Base-by-base conservation (phyloP, 2,797 vertebrate species). In the Catharus ustulatus region DNA sequence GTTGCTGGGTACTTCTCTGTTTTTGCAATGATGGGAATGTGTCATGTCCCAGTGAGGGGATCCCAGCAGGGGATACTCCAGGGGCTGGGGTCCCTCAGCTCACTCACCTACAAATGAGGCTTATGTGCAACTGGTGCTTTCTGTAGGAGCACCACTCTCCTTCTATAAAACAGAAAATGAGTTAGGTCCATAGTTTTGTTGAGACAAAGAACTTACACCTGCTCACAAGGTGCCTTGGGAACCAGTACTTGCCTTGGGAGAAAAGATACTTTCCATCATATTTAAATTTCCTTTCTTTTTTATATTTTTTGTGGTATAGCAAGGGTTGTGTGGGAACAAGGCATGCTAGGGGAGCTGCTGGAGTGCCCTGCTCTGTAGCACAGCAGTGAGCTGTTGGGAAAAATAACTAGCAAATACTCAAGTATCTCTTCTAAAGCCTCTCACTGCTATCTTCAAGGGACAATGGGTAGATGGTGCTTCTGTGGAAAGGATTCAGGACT, bases 21-120 rank as follows among this genome's bases (percentile, higher is more conserved):
- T 84, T 73, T 86, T 72, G 16, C 0, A 3, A 36, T 38, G 26
- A 57, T 0, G 3, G 34, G 24, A 69, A 34, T 1, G 1, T 10
- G 20, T 54, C 0, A 0, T 57, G 52, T 52, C 46, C 18, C 49
- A 57, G 16, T 2, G 2, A 0, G 2, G 64, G 13, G 23, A 72
- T n/a, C 26, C 32, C 46, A 78, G 62, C 49, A 78, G 9, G 5
- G 22, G 8, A 57, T 71, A 34, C 6, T 58, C 16, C 40, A 59
- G 61, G 40, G 84, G 5, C 32, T 2, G 3, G 11, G 46, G 10
- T 72, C 9, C 6, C 24, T 80, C 26, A 0, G 0, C 34, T 73
- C 5, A 1, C 12, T 30, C 13, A 74, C 27, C 0, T 4, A 11
- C 8, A 19, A 77, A 57, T 0, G 1, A 30, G 42, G 21, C 26